phyloP scores from a whole-genome alignment of 2,113 vertebrate species.

The Ictalurus punctatus region DNA sequence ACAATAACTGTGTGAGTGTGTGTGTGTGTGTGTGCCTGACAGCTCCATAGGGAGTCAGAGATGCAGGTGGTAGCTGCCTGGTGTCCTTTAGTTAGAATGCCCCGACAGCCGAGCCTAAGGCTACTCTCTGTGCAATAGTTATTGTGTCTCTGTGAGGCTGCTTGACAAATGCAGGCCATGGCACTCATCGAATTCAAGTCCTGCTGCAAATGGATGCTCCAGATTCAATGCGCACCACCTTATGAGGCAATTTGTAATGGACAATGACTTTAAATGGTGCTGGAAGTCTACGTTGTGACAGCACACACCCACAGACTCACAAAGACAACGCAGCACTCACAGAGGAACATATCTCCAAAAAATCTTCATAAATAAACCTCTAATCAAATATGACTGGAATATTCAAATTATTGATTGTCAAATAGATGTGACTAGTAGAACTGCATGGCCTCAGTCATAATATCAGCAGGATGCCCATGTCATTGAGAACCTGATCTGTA shows the following conservation, averaged over 20 bases:
- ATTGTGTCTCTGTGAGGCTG: constrained; percentile 45
- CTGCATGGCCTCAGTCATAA: not conserved
- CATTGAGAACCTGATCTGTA: not conserved
- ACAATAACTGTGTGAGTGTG: constrained; percentile 34
- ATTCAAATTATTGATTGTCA: constrained; percentile 22
- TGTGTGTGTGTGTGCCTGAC: not conserved
- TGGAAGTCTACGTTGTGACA: constrained; percentile 35
- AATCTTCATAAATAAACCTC: not conserved
- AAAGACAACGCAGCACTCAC: not conserved
- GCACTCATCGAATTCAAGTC: constrained; percentile 38
- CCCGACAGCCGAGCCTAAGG: constrained; percentile 42
- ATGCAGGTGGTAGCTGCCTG: constrained; percentile 59
- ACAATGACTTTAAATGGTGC: constrained; percentile 52
- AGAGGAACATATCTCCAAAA: constrained; percentile 22
- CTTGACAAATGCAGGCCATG: constrained; percentile 48
- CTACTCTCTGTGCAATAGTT: constrained; percentile 40
- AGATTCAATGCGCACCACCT: constrained; percentile 48
- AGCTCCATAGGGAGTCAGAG: constrained; percentile 46
- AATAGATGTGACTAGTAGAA: not conserved
- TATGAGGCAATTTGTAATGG: constrained; percentile 58
- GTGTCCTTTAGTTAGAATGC: constrained; percentile 48
- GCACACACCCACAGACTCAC: constrained; percentile 47
- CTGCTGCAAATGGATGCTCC: constrained; percentile 49
- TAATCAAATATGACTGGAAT: constrained; percentile 21
- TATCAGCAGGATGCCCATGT: constrained; percentile 20